Base-by-base conservation (phyloP, 2,797 vertebrate species). In the Sardinella longiceps region DNA sequence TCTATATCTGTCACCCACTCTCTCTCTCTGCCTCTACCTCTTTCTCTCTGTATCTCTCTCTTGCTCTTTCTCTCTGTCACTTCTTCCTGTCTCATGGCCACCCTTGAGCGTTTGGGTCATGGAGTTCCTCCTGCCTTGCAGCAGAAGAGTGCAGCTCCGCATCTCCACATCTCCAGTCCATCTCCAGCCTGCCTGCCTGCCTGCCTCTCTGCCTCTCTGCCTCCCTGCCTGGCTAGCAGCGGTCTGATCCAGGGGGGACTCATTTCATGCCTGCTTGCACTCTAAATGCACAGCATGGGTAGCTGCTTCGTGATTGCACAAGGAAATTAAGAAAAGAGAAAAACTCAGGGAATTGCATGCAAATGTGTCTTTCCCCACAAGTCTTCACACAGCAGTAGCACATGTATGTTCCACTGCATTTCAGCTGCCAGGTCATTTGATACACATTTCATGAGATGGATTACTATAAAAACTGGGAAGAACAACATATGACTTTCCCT, bases 241-340 rank as follows among this genome's bases (percentile, higher is more conserved):
- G 33, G 60, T 28, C 60, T 66, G 60, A 15, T 33, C 15, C 63
- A 33, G 11, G 51, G 63, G 63, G 30, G 63, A 56, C 33, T 82
- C 28, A 83, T 85, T 85, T 80, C 84, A 58, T 23, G 51, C 33
- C 81, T 80, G 48, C 33, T 14, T 53, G 84, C 74, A 51, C 63
- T 37, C 84, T 58, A 43, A 82, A 85, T 74, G 30, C 84, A 85
- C 81, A n/a, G 25, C 81, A 56, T 33, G 10, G 28, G 66, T 25
- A 43, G 43, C 58, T 25, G 11, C 18, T 56, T 53, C 39, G 12
- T 37, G 58, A 81, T 81, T 53, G 77, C 56, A 66, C 39, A 84
- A 63, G 43, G 37, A 81, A 84, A 82, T 60, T 58, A 28, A 48
- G n/a, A 12, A 63, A 28, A n/a, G 1, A 70, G 37, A 33, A 23